A percentile compares a stretch with the other conserved stretches of the same genome.
Conservation (phyloP, 2,888 invertebrate species). For the Dicranocentrus wangi region DNA sequence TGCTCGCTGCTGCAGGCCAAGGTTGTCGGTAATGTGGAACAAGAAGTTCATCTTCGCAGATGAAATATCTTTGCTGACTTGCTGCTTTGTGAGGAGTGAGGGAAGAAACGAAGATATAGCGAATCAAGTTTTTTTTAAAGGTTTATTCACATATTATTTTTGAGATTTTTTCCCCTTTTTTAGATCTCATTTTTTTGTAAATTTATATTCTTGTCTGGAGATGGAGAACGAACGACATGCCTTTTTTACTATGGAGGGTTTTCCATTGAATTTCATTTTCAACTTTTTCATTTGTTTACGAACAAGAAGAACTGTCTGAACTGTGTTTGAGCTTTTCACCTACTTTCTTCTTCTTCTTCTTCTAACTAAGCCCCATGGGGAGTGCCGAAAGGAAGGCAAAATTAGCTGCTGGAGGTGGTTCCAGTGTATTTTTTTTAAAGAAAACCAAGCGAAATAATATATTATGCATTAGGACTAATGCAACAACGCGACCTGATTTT, state of each 20-base stretch:
- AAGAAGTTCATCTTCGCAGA: slow-evolving; percentile 42
- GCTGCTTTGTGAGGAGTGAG: too few species aligned
- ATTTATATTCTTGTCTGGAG: neutral
- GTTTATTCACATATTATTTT: neutral
- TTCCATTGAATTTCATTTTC: neutral
- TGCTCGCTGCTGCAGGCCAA: slow-evolving; percentile 46
- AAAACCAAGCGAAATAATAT: neutral
- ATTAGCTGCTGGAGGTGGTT: neutral
- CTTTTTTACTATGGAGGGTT: neutral
- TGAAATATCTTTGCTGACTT: neutral
- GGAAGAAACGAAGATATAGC: too few species aligned
- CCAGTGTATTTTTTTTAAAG: neutral
- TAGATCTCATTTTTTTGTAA: neutral
- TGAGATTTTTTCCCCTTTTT: neutral
- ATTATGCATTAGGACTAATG: neutral
- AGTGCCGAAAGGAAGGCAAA: neutral
- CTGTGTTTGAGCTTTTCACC: neutral
- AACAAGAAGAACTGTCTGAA: neutral
- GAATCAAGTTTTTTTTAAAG: neutral
- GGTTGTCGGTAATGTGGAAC: slow-evolving; percentile 19
- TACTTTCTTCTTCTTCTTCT: too few species aligned
- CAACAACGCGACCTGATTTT: neutral
- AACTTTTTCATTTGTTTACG: neutral
- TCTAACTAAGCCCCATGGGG: neutral
- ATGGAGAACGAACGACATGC: too few species aligned